Evolutionary conservation across 2,888 invertebrate species (phyloP).

Genomic region (Reticulitermes lucifugus): DNA sequence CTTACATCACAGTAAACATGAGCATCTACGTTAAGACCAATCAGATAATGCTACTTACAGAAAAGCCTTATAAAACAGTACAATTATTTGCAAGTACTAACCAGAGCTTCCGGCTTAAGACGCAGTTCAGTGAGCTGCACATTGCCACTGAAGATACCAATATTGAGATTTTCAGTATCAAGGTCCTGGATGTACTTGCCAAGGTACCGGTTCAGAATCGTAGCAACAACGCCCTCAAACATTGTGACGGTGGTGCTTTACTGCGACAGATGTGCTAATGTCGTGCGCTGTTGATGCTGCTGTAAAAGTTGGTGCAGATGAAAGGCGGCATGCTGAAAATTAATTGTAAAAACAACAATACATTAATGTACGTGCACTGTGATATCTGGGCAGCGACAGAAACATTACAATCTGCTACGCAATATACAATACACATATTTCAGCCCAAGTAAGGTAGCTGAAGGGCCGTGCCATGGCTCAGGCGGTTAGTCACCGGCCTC

Average conservation of each 20-base stretch:
- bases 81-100: conserved; percentile 63
- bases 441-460: no score
- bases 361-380: background rate
- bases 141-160: conserved; percentile 85
- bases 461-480: no score
- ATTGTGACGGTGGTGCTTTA: conserved; percentile 61
- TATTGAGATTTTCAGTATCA: conserved; percentile 85
- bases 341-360: background rate
- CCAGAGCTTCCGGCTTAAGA: conserved; percentile 84
- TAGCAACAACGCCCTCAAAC: conserved; percentile 85
- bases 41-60: no score
- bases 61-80: no score
- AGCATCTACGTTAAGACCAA: no score
- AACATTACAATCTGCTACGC: no score
- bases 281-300: background rate
- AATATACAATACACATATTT: no score
- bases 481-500: no score
- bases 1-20: no score
- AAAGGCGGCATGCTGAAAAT: background rate
- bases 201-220: conserved; percentile 81
- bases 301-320: background rate
- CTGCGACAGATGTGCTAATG: background rate
- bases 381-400: no score
- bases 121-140: conserved; percentile 82
- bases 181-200: conserved; percentile 86